Conservation (phyloP, 2,888 invertebrate genomes). For the Icerya purchasi region DNA sequence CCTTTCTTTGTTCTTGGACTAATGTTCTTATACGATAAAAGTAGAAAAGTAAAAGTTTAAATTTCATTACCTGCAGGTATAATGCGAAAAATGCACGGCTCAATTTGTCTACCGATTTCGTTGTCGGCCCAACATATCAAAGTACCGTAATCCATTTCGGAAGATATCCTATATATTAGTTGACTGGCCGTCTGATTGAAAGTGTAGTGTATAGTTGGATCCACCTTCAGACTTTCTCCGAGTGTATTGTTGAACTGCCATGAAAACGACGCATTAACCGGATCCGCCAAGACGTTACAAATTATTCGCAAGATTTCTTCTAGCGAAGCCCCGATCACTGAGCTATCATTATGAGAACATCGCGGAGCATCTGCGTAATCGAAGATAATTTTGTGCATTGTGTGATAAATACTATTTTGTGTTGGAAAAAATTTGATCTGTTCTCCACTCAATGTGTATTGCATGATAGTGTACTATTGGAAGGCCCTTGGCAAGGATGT, state of each 20-base stretch:
- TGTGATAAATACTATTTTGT: no score
- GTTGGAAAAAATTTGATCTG: no score
- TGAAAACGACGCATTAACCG: conserved; percentile 18
- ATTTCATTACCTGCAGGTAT: conserved; percentile 36
- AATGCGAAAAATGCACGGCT: conserved; percentile 51
- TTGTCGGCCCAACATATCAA: conserved; percentile 53
- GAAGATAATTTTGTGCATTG: no score
- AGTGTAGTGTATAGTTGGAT: conserved; percentile 26
- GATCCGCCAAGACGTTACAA: conserved; percentile 20
- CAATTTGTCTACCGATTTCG: conserved; percentile 44
- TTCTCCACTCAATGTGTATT: no score
- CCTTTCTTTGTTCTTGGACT: no score
- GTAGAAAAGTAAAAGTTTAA: no score
- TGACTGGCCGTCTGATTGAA: conserved; percentile 50
- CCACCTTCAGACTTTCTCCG: conserved; percentile 25
- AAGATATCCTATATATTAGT: conserved; percentile 57
- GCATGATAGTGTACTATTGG: no score
- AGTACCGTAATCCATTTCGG: conserved; percentile 55
- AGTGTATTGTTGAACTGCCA: conserved; percentile 21
- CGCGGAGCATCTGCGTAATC: not conserved
- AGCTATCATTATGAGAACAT: conserved; percentile 31
- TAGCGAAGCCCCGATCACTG: conserved; percentile 62
- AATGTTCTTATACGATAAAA: no score
- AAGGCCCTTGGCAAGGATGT: no score
- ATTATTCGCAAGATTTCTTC: conserved; percentile 59